phyloP scores from a whole-genome alignment of 2,113 vertebrate species.

The Oceanites oceanicus region DNA sequence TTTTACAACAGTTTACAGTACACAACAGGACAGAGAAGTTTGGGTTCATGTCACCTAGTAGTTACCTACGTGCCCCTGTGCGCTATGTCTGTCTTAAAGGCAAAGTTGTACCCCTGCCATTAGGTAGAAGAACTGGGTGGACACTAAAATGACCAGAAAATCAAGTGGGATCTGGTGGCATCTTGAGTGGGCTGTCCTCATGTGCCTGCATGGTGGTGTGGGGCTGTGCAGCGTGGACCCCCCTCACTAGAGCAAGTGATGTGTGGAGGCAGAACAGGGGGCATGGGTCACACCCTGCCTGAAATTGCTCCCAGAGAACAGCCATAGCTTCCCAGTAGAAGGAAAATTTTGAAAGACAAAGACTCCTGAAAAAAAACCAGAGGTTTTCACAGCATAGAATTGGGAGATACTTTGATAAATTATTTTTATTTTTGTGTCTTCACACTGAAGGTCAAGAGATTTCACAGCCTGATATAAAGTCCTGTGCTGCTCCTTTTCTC shows the following conservation, averaged over 20 bases:
- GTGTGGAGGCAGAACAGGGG: not conserved
- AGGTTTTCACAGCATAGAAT: not conserved
- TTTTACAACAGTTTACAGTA: not conserved
- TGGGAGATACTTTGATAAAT: not conserved
- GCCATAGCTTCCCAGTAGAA: not conserved
- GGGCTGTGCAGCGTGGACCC: accelerated
- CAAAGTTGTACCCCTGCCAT: not conserved
- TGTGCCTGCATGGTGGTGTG: accelerated
- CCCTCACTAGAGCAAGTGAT: not conserved
- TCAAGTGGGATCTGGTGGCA: not conserved
- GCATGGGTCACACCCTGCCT: accelerated
- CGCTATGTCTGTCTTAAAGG: not conserved
- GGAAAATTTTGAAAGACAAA: not conserved
- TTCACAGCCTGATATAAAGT: not conserved
- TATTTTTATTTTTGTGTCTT: not conserved
- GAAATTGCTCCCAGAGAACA: not conserved
- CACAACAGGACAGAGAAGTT: not conserved
- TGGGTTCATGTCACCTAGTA: not conserved
- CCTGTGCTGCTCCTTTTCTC: not conserved
- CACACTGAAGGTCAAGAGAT: not conserved
- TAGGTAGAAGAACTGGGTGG: not conserved
- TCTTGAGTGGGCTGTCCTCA: not conserved
- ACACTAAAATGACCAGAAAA: not conserved
- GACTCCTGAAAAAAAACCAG: not conserved
- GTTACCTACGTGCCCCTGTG: not conserved